Base-by-base conservation (phyloP, 2,113 vertebrate genomes). In the Engraulis encrasicolus region DNA sequence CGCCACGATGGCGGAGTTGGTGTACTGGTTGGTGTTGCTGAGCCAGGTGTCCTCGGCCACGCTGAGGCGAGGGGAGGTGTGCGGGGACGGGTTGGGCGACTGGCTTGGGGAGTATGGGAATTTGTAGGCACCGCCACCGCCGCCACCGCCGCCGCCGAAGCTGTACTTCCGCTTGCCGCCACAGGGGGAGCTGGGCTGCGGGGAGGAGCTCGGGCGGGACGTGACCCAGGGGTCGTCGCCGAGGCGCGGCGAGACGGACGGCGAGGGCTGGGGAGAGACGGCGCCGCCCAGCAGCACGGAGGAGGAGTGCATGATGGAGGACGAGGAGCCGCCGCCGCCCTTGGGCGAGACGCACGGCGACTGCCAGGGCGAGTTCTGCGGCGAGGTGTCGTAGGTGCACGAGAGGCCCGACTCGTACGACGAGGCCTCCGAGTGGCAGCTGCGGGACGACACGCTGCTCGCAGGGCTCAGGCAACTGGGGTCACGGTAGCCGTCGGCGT, bases 361-460 rank as follows among this genome's bases (percentile, higher is more conserved):
- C 92, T 99, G 98, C 98, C 98, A 99, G 0, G 98, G 98, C 0
- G 98, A 99, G 18, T 97, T 98, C 94, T 98, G 97, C 0, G 98
- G 97, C 0, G 98, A 99, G 40, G 96, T 96, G 81, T 96, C 95
- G 0, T 96, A 99, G 0, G 97, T 97, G 90, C 96, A 98, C 0
- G 98, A 99, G 90, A 96, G 98, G 92, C 94, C 94, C 0, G 98
- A 99, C 90, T 99, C 98, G 0, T 97, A 99, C 82, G 98, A 99
- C 2, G 98, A 99, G 0, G 98, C 98, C 78, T 99, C 98, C 0
- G 98, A 99, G 89, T 98, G 98, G 90, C 98, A 97, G 92, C 98
- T 99, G 74, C 98, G 96, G 0, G 98, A 99, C 9, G 98, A 99
- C 82, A 99, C 88, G 90, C 98, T 99, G 93, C 98, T 99, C 0